Percentiles rank a stretch among this genome's conserved stretches.
phyloP scores from a whole-genome alignment of 2,797 vertebrate species.

The Megalops cyprinoides region DNA sequence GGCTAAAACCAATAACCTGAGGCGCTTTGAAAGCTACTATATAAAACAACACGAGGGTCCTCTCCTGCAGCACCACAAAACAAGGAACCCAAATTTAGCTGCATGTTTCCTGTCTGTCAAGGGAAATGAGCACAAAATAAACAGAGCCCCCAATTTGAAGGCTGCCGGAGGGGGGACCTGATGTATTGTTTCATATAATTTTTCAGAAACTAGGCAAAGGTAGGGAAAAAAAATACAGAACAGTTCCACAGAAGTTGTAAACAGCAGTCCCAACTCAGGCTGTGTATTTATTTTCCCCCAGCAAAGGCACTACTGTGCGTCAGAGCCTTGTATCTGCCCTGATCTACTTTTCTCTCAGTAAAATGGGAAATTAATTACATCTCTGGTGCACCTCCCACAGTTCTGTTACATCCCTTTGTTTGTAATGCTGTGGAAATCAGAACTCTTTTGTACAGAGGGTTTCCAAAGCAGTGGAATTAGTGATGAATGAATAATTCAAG shows the following conservation, averaged over 20 bases:
- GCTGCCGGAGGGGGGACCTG: background rate
- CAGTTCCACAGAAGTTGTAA: background rate
- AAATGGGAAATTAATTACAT: no score
- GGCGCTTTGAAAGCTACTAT: constrained; percentile 11
- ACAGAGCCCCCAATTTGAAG: background rate
- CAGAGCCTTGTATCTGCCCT: no score
- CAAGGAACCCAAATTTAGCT: background rate
- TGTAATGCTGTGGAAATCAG: constrained; percentile 45
- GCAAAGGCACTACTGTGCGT: no score
- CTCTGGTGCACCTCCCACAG: no score
- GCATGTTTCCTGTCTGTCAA: background rate
- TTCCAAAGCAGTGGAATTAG: constrained; percentile 35
- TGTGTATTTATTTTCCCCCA: background rate
- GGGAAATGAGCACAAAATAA: constrained; percentile 13
- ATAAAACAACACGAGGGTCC: constrained; percentile 18
- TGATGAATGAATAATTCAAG: constrained; percentile 62
- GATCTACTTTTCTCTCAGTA: no score
- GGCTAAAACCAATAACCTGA: background rate
- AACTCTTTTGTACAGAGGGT: constrained; percentile 29
- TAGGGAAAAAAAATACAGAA: background rate
- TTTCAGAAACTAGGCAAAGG: background rate
- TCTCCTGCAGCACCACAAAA: background rate
- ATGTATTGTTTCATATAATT: constrained; percentile 6
- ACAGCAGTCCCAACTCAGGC: no score
- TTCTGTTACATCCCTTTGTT: no score